Conservation (phyloP, 1,140 invertebrate species). For the Kradibia gibbosae region DNA sequence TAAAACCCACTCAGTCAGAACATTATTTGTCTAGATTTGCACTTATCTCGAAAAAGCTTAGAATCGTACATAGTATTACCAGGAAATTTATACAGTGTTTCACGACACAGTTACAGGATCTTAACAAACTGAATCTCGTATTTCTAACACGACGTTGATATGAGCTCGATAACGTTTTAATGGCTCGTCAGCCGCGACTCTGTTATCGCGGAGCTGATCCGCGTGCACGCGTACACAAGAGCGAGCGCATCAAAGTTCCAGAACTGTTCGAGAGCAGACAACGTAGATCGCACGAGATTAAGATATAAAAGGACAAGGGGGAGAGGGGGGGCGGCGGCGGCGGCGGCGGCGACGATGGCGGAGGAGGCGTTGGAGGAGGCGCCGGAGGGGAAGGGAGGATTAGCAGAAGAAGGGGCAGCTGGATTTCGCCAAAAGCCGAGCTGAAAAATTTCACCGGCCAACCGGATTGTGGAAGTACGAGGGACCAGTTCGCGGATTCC, state of each 20-base stretch:
- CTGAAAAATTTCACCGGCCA: conserved; percentile 18
- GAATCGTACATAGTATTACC: neutral
- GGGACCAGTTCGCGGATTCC: neutral
- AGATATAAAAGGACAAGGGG: no score
- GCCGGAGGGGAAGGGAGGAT: no score
- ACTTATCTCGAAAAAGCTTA: no score
- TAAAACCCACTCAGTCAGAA: no score
- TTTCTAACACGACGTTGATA: neutral
- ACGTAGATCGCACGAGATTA: neutral
- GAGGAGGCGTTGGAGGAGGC: no score
- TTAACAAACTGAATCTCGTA: neutral
- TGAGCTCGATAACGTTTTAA: neutral
- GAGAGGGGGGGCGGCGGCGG: no score
- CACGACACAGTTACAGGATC: neutral
- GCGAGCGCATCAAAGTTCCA: neutral
- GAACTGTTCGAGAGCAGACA: neutral
- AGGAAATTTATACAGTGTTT: neutral
- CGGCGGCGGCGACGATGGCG: no score
- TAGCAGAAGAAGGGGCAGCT: no score
- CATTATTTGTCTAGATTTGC: no score
- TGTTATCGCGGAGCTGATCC: conserved; percentile 13
- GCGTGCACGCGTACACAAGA: neutral
- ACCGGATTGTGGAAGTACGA: neutral
- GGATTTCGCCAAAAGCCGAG: neutral
- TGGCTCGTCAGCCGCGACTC: neutral